These are phyloP conservation scores for Anguilla anguilla DNA, from an alignment of 2,797 vertebrate species.

Conservation along the genomic window DNA sequence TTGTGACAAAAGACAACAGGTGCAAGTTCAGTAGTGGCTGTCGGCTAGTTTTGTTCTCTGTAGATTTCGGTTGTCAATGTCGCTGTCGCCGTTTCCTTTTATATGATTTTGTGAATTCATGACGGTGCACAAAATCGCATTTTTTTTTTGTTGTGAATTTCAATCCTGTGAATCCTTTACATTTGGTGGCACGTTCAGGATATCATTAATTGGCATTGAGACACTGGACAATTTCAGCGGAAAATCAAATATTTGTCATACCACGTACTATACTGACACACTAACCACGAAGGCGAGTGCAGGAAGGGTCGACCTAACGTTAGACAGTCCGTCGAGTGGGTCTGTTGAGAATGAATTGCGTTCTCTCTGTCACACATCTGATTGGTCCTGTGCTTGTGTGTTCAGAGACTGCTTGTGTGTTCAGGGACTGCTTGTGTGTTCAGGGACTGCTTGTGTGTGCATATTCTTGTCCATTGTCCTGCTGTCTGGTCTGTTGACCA, in stretches of 20 bases:
- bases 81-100: background rate
- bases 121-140: conserved; percentile 13
- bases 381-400: background rate
- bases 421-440: background rate
- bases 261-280: conserved; percentile 12
- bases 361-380: background rate
- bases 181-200: background rate
- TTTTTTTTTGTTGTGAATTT: conserved; percentile 21
- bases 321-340: background rate
- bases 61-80: background rate
- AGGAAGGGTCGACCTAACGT: background rate
- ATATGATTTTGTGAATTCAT: conserved; percentile 8
- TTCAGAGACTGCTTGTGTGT: background rate
- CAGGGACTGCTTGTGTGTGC: background rate
- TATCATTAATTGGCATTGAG: conserved; percentile 15
- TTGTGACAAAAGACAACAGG: conserved; percentile 66
- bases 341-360: background rate
- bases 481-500: background rate
- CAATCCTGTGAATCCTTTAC: conserved; percentile 8
- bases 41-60: conserved; percentile 35
- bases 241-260: background rate
- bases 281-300: background rate
- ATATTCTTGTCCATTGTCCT: background rate
- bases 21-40: conserved; percentile 43
- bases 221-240: conserved; percentile 13